These are phyloP conservation scores for Dysdera silvatica DNA, from an alignment of 1,140 invertebrate genomes.

Conservation along the genomic window DNA sequence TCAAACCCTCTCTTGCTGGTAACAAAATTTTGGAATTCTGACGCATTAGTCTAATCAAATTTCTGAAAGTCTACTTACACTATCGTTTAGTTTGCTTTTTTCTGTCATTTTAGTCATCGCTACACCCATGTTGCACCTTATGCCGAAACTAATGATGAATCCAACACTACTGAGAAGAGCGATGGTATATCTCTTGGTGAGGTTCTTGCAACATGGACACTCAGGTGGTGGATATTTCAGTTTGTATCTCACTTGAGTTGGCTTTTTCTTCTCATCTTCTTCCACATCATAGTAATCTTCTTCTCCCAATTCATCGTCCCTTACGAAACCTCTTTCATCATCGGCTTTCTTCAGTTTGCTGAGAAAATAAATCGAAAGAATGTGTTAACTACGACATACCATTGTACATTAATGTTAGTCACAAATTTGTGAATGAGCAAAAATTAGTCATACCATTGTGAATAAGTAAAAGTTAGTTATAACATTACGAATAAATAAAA, in stretches of 20 bases:
- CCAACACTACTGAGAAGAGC: constrained; percentile 76
- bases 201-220: constrained; percentile 48
- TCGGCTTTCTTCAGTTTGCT: constrained; percentile 15
- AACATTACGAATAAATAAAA: no score
- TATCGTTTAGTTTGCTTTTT: no score
- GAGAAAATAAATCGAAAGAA: no score
- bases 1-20: no score
- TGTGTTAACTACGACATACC: no score
- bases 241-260: neutral
- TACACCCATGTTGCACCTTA: constrained; percentile 95
- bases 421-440: no score
- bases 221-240: constrained; percentile 16
- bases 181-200: constrained; percentile 78
- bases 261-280: constrained; percentile 9
- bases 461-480: no score
- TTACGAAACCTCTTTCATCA: constrained; percentile 14
- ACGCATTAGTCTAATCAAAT: no score
- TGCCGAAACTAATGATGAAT: constrained; percentile 88
- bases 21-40: no score
- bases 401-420: no score
- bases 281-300: constrained; percentile 12
- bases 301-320: constrained; percentile 11
- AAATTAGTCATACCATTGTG: no score
- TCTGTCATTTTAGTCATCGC: constrained; percentile 70
- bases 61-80: no score